These are phyloP conservation scores for Eledone cirrhosa DNA, from an alignment of 2,888 invertebrate species.

Conservation along the genomic window DNA sequence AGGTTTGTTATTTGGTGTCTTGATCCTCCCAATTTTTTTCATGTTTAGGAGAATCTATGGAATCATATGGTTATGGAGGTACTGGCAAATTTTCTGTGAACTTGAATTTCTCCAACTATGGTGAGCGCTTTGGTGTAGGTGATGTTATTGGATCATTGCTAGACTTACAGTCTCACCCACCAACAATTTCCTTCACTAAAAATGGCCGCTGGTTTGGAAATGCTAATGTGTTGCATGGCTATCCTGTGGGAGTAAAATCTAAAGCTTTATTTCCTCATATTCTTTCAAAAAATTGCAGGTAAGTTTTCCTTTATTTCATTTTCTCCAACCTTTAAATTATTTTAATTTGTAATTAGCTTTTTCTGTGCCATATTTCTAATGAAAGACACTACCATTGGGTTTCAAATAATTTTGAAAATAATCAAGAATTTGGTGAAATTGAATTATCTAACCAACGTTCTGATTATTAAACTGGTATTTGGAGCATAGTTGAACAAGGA, in stretches of 20 bases:
- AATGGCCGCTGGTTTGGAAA: slow-evolving; percentile 83
- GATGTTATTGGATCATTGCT: slow-evolving; percentile 80
- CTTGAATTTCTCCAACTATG: slow-evolving; percentile 82
- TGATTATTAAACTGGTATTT: too few species aligned
- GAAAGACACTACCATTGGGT: too few species aligned
- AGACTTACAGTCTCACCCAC: slow-evolving; percentile 78
- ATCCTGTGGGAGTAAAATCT: slow-evolving; percentile 70
- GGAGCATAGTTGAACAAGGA: too few species aligned
- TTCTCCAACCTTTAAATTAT: background rate
- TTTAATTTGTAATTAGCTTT: background rate
- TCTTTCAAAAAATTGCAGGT: slow-evolving; percentile 82
- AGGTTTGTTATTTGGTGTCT: too few species aligned
- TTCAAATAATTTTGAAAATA: too few species aligned
- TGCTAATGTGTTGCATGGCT: slow-evolving; percentile 77
- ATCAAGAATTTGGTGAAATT: too few species aligned
- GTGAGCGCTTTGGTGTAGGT: slow-evolving; percentile 76
- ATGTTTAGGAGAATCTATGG: slow-evolving; percentile 74
- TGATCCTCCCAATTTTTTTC: background rate
- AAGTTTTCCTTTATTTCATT: slow-evolving; percentile 7
- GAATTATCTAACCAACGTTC: too few species aligned
- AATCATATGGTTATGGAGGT: slow-evolving; percentile 85
- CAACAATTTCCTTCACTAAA: slow-evolving; percentile 81
- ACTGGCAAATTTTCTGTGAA: slow-evolving; percentile 82
- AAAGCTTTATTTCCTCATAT: slow-evolving; percentile 88
- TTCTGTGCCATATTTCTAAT: too few species aligned